These are phyloP conservation scores for Epizoanthus stellaris DNA, from an alignment of 92 coral and sea anemone species.

Conservation along the genomic window DNA sequence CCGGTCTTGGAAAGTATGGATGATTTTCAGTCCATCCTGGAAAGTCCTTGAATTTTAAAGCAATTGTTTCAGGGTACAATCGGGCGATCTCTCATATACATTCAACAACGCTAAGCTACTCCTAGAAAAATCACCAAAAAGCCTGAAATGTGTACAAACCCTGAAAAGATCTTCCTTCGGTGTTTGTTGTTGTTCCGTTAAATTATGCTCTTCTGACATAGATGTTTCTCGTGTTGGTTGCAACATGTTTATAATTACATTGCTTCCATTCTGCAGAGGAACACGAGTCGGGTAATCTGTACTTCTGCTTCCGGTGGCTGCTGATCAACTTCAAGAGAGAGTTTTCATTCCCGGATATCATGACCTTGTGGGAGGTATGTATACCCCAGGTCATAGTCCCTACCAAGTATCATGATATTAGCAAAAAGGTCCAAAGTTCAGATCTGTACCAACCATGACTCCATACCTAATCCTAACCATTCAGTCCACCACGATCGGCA, in stretches of 20 bases:
- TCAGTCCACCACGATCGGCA: too few relatives aligned
- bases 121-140: not conserved
- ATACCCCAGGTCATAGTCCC: not conserved
- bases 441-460: too few relatives aligned
- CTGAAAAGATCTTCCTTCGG: too few relatives aligned
- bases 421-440: too few relatives aligned
- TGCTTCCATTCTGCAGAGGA: conserved; percentile 65
- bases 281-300: conserved; percentile 96
- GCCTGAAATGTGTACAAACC: not conserved
- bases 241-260: not conserved
- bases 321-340: conserved; percentile 93
- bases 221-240: not conserved
- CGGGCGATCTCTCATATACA: too few relatives aligned
- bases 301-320: conserved; percentile 98
- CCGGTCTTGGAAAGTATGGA: too few relatives aligned
- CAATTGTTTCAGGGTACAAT: too few relatives aligned
- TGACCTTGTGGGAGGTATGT: conserved; percentile 97
- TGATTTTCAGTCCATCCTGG: too few relatives aligned
- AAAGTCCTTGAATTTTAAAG: too few relatives aligned
- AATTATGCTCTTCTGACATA: not conserved
- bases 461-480: too few relatives aligned
- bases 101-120: too few relatives aligned
- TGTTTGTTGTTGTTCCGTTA: not conserved
- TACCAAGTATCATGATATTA: too few relatives aligned
- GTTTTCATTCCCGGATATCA: conserved; percentile 87